Percentiles rank a stretch among this genome's conserved stretches.
phyloP scores from a whole-genome alignment of 1,140 invertebrate species.

The Apis cerana region DNA sequence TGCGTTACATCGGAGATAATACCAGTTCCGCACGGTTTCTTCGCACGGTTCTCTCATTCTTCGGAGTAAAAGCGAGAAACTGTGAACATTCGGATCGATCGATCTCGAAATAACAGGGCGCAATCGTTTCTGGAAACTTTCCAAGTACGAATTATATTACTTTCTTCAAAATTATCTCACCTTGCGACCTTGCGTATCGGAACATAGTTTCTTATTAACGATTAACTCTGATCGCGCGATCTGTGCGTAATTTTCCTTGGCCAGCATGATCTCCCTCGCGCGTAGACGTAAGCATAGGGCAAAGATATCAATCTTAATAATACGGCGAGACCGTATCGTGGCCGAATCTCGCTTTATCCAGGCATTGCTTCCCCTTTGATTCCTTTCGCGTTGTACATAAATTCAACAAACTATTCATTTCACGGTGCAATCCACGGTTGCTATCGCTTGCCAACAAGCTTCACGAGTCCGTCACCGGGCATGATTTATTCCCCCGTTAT shows the following conservation, averaged over 20 bases:
- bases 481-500: constrained; percentile 27
- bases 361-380: background rate
- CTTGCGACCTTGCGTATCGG: background rate
- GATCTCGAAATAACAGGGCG: background rate
- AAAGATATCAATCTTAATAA: constrained; percentile 48
- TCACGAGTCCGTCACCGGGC: background rate
- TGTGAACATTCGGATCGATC: background rate
- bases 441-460: background rate
- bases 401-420: constrained; percentile 31
- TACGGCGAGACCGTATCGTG: constrained; percentile 14
- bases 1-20: background rate
- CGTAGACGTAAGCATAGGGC: background rate
- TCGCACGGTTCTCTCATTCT: background rate
- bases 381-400: constrained; percentile 28
- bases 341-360: constrained; percentile 20
- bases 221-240: background rate
- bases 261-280: constrained; percentile 4
- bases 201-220: background rate
- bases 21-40: background rate
- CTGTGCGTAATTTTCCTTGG: background rate
- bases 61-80: background rate
- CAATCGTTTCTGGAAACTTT: background rate
- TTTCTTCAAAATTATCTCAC: constrained; percentile 2
- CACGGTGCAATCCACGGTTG: background rate
- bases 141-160: background rate